These are phyloP conservation scores for Diplazon laetatorius DNA, from an alignment of 2,888 invertebrate species.

Conservation along the genomic window DNA sequence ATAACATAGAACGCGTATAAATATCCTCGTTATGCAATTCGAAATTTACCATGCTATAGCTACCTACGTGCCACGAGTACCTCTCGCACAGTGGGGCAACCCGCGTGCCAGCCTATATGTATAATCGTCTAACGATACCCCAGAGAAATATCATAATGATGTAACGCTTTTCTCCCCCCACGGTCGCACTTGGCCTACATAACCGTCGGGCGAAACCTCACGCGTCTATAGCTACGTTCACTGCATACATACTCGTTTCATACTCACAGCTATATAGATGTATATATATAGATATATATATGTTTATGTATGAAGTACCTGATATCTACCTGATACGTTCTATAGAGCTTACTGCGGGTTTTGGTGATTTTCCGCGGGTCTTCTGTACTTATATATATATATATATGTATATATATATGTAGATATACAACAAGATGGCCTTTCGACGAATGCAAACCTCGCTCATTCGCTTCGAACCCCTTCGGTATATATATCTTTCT, in stretches of 20 bases:
- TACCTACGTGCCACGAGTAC: neutral
- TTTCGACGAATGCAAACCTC: slow-evolving; percentile 66
- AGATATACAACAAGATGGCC: slow-evolving; percentile 63
- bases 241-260: neutral
- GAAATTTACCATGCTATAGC: slow-evolving; percentile 5
- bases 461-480: slow-evolving; percentile 33
- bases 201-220: slow-evolving; percentile 23
- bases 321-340: slow-evolving; percentile 18
- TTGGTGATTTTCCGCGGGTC: slow-evolving; percentile 60
- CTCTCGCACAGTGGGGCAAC: neutral
- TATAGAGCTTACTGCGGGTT: slow-evolving; percentile 52
- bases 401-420: no score
- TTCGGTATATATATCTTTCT: slow-evolving; percentile 22
- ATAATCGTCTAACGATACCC: slow-evolving; percentile 50
- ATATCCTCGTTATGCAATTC: slow-evolving; percentile 24
- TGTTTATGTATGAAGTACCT: no score
- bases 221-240: slow-evolving; percentile 1
- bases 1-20: slow-evolving; percentile 10
- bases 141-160: slow-evolving; percentile 52
- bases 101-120: slow-evolving; percentile 19
- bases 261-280: neutral
- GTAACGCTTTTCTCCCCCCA: slow-evolving; percentile 56
- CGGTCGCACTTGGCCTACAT: slow-evolving; percentile 65
- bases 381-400: no score
- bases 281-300: no score